A percentile compares a stretch with the other conserved stretches of the same genome.
Evolutionary conservation across 2,888 invertebrate genomes (phyloP).

Genomic region (Lasioglossum villosulum): DNA sequence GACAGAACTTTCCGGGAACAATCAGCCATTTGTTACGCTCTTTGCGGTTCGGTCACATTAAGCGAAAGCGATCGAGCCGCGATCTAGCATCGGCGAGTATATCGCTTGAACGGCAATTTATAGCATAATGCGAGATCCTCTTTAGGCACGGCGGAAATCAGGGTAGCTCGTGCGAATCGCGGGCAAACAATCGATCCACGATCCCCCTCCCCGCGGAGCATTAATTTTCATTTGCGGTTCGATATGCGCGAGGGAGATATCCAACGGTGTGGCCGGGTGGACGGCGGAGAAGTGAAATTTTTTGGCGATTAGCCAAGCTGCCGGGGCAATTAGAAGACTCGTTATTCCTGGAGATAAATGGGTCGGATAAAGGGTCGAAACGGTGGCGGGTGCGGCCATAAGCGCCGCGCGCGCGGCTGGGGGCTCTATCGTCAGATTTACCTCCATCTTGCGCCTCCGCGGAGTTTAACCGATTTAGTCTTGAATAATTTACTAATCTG

Average conservation of each 20-base stretch:
- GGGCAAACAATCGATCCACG: conserved; percentile 3
- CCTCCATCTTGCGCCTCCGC: conserved; percentile 51
- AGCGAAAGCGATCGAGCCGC: background rate
- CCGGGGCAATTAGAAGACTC: conserved; percentile 32
- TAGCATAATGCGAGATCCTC: background rate
- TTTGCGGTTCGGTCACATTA: background rate
- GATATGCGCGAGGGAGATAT: background rate
- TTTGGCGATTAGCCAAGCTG: conserved; percentile 15
- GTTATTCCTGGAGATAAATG: conserved; percentile 53
- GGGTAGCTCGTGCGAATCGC: background rate
- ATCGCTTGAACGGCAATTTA: background rate
- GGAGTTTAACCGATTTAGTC: conserved; percentile 69
- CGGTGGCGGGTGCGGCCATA: conserved; percentile 26
- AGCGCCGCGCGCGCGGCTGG: conserved; percentile 11
- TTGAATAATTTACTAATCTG: conserved; percentile 73
- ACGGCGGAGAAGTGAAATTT: background rate
- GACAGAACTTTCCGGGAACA: no score
- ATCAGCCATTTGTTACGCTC: background rate
- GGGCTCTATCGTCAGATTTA: conserved; percentile 62
- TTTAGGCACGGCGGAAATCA: background rate
- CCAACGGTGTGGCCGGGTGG: background rate
- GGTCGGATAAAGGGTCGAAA: conserved; percentile 35
- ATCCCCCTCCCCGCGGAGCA: background rate
- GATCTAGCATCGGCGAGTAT: background rate
- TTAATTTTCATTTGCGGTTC: conserved; percentile 11